Evolutionary conservation across 2,888 invertebrate genomes (phyloP).

Genomic region (Nudaria mundana): DNA sequence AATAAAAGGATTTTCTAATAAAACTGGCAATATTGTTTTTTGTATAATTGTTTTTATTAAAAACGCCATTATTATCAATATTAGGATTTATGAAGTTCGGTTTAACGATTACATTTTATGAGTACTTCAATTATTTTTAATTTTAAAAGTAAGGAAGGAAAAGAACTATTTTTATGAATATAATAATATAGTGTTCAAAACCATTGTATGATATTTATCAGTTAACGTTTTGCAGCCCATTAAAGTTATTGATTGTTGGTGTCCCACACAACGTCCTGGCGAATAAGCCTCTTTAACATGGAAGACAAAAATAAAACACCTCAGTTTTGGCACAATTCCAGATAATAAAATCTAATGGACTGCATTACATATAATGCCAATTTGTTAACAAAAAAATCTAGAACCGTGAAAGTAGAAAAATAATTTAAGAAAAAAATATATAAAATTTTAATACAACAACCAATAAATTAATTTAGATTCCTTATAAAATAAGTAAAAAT

Average conservation of each 20-base stretch:
- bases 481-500: constrained; percentile 81
- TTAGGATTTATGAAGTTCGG: constrained; percentile 81
- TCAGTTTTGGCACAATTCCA: constrained; percentile 59
- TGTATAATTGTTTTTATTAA: constrained; percentile 80
- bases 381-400: constrained; percentile 59
- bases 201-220: constrained; percentile 23
- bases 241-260: constrained; percentile 29
- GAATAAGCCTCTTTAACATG: constrained; percentile 24
- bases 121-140: constrained; percentile 73
- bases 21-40: constrained; percentile 68
- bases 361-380: constrained; percentile 71
- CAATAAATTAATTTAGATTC: constrained; percentile 81
- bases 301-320: constrained; percentile 33
- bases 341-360: constrained; percentile 55
- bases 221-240: constrained; percentile 51
- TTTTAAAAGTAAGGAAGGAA: constrained; percentile 70
- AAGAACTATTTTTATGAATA: constrained; percentile 58
- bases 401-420: constrained; percentile 63
- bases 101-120: constrained; percentile 80
- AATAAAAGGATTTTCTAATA: constrained; percentile 50
- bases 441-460: constrained; percentile 79
- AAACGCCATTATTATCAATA: constrained; percentile 81
- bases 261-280: constrained; percentile 32
- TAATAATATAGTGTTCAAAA: constrained; percentile 46
- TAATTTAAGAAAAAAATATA: constrained; percentile 72